These are phyloP conservation scores for Drosophila crucigera DNA, from an alignment of 2,888 invertebrate species.

Conservation along the genomic window DNA sequence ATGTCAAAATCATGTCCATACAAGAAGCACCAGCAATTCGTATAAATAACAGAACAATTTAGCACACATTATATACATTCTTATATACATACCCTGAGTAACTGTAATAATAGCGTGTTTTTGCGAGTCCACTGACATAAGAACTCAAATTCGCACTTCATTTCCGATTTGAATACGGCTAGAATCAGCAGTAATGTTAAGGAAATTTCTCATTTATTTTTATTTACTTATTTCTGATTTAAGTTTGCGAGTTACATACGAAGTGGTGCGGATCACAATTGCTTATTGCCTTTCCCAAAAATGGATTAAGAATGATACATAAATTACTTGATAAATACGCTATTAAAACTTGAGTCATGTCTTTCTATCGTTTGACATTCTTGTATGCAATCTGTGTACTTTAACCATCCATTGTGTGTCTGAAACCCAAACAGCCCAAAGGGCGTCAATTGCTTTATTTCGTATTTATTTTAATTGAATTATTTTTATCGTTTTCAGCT, in stretches of 20 bases:
- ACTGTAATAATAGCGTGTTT: neutral
- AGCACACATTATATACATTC: neutral
- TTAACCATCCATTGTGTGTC: neutral
- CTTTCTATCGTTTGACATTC: neutral
- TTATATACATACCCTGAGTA: neutral
- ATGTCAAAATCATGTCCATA: neutral
- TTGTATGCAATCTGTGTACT: neutral
- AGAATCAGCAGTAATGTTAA: neutral
- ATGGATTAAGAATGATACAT: neutral
- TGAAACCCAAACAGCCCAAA: constrained; percentile 1
- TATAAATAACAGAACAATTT: neutral
- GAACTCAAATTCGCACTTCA: neutral
- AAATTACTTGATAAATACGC: neutral
- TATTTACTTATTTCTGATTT: neutral
- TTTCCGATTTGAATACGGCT: neutral
- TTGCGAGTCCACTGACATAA: neutral
- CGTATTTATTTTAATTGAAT: constrained; percentile 71
- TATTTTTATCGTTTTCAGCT: constrained; percentile 52
- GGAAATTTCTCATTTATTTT: neutral
- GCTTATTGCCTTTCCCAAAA: neutral
- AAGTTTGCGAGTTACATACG: neutral
- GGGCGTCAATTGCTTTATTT: constrained; percentile 18
- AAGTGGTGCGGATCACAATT: neutral
- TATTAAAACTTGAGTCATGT: neutral
- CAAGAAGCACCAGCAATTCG: neutral